Percentiles rank a stretch among this genome's conserved stretches.
Evolutionary conservation across 1,140 invertebrate species (phyloP).

Genomic region (Mercenaria mercenaria): DNA sequence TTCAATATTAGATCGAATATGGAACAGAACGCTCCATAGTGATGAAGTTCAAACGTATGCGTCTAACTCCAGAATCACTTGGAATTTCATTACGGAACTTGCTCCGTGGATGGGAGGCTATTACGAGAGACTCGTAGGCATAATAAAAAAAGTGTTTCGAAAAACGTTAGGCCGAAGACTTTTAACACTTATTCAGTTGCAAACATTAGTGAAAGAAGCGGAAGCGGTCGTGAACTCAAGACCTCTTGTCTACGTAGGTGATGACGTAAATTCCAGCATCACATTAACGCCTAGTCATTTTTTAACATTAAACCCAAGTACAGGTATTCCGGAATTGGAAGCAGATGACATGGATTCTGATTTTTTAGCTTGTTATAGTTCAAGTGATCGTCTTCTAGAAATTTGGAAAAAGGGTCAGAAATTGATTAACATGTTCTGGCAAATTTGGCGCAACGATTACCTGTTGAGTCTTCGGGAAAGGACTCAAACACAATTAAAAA

Average conservation of each 20-base stretch:
- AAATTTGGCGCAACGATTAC: neutral
- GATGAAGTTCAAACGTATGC: conserved; percentile 17
- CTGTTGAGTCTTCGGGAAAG: neutral
- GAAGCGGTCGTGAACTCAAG: conserved; percentile 13
- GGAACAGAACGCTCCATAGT: neutral
- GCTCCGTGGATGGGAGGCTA: conserved; percentile 1
- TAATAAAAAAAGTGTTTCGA: neutral
- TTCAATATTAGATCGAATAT: neutral
- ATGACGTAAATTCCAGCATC: neutral
- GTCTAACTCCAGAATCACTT: neutral
- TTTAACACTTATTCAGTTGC: conserved; percentile 11
- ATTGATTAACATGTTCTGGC: neutral
- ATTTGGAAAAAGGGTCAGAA: conserved; percentile 16
- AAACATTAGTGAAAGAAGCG: conserved; percentile 4
- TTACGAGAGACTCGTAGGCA: conserved; percentile 1
- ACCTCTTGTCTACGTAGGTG: neutral
- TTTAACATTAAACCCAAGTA: conserved; percentile 38
- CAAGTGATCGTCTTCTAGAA: neutral
- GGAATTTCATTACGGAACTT: neutral
- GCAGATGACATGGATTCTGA: neutral
- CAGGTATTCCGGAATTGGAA: conserved; percentile 32
- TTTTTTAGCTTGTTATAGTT: neutral
- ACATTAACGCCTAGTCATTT: conserved; percentile 10
- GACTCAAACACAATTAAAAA: neutral
- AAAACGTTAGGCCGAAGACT: conserved; percentile 1